phyloP scores from a whole-genome alignment of 2,797 vertebrate species.

The Megaceryle alcyon region DNA sequence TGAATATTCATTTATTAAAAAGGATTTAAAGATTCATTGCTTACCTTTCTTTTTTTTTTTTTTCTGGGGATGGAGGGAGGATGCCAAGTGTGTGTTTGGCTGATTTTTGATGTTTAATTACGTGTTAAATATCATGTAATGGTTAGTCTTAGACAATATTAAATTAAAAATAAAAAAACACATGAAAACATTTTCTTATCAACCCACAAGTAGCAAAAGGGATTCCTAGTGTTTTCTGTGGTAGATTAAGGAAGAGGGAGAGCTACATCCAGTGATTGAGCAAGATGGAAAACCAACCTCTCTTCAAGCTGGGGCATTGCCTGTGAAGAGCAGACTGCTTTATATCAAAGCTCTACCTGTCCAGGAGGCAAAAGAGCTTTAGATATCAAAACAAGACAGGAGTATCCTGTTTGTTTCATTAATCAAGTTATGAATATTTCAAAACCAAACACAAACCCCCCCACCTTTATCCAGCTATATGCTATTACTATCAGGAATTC shows the following conservation, averaged over 20 bases:
- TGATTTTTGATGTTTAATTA: not conserved
- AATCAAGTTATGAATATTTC: not conserved
- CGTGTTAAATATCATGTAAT: not conserved
- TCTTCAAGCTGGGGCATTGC: not conserved
- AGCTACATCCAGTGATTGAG: not conserved
- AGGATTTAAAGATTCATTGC: slow-evolving; percentile 61
- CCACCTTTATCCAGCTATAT: not conserved
- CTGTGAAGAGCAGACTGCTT: not conserved
- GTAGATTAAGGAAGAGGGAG: not conserved
- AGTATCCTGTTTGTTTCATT: not conserved
- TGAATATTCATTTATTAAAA: slow-evolving; percentile 81
- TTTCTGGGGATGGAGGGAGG: not conserved
- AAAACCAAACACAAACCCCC: not conserved
- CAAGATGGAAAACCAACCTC: not conserved
- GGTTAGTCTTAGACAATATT: not conserved
- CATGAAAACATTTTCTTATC: not conserved
- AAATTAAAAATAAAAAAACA: not conserved
- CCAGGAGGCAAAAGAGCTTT: not conserved
- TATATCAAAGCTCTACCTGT: not conserved
- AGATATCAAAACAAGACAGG: not conserved
- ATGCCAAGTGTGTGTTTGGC: not conserved
- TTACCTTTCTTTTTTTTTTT: not conserved
- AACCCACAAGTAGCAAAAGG: not conserved
- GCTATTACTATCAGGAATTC: not conserved
- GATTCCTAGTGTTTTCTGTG: not conserved